Evolutionary conservation across 2,888 invertebrate genomes (phyloP), one percentile per base, ranked within the genome.

Genomic region (Zeuzera pyrina): DNA sequence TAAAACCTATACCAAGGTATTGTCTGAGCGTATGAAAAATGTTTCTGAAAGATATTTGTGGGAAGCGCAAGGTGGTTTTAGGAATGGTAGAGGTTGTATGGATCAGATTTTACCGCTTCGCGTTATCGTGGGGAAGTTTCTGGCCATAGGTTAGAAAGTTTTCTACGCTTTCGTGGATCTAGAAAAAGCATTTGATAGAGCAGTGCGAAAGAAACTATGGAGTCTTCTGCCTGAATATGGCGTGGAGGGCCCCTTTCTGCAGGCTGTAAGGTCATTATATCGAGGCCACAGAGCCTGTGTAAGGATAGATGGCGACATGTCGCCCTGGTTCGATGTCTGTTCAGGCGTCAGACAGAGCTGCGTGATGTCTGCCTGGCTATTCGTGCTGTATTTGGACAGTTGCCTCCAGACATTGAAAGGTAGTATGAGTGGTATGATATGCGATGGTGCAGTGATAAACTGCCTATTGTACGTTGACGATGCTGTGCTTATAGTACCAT

Each of bases 71-170:
- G 28, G 5, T 5, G 28, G 28, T 13, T 28, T 28, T 14, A 11
- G 28, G 28, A 28, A 29, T 3, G 27, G 27, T 8, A 27, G 11
- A 19, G 29, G 29, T 16, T 29, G 29, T 16, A 29, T 12, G 19
- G 29, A 29, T 16, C 29, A 29, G 10, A 16, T 29, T 11, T 16
- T 16, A 6, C 10, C 10, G 3, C 11, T 15, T 3, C 15, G 11
- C 3, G 3, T 3, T 3, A 7, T 27, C 5, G 13, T 14, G 4
- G 27, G n/a, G n/a, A 27, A 27, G 13, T 27, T 11, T 27, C 13
- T 27, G 27, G 27, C 27, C 5, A 11, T 12, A 13, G 6, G 10
- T 14, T 14, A 27, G 13, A 27, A 27, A 14, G 27, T 27, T 27
- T 27, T 12, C 13, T 27, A 14, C 14, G 27, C 27, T 27, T 27